Evolutionary conservation across 2,888 invertebrate genomes (phyloP).

Genomic region (Drosophila longiperda): DNA sequence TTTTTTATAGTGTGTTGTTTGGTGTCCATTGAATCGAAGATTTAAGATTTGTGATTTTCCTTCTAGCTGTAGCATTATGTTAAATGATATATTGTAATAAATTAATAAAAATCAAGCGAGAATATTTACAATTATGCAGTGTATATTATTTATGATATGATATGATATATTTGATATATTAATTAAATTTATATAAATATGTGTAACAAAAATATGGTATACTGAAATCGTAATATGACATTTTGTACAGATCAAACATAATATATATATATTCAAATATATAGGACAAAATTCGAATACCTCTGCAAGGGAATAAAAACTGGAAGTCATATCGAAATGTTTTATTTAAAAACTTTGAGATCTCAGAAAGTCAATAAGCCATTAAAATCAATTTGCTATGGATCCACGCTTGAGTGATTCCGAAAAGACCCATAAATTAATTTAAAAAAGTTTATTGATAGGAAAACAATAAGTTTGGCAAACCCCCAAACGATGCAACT

Average conservation of each 20-base stretch:
- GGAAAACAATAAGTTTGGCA: conserved; percentile 47
- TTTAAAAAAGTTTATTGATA: conserved; percentile 63
- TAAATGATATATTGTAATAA: conserved; percentile 27
- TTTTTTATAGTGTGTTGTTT: conserved; percentile 24
- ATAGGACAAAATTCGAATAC: background rate
- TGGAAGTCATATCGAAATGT: no score
- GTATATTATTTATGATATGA: no score
- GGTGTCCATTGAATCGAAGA: conserved; percentile 41
- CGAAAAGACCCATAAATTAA: conserved; percentile 63
- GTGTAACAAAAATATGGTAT: background rate
- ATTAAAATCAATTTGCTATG: conserved; percentile 55
- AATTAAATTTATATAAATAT: background rate
- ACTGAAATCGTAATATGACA: background rate
- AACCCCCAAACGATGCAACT: conserved; percentile 26
- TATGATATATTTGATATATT: background rate
- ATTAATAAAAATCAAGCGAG: conserved; percentile 10
- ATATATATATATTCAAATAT: background rate
- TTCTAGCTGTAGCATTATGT: conserved; percentile 36
- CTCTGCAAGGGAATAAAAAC: background rate
- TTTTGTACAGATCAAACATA: background rate
- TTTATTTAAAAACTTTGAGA: background rate
- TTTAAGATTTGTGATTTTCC: conserved; percentile 69
- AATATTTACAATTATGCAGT: background rate
- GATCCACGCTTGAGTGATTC: conserved; percentile 47
- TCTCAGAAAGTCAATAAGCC: background rate